These are phyloP conservation scores for Dryobotodes eremita DNA, from an alignment of 2,888 invertebrate genomes.

Conservation along the genomic window DNA sequence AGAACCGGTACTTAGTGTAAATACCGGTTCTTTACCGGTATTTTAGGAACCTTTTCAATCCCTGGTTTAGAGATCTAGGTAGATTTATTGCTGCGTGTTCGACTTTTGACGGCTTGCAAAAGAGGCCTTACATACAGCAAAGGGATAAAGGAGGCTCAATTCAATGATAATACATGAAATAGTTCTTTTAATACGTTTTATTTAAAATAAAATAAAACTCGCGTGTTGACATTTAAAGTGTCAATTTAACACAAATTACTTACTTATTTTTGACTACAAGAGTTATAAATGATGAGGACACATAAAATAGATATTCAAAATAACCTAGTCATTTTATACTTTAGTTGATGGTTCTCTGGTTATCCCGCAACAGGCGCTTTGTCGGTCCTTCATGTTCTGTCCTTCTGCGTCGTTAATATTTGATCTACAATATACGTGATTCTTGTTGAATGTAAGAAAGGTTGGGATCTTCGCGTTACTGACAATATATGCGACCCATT, in stretches of 20 bases:
- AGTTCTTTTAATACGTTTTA: no score
- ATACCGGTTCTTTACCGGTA: no score
- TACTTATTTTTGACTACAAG: not conserved
- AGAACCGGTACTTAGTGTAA: no score
- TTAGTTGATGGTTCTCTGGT: not conserved
- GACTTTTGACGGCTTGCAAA: not conserved
- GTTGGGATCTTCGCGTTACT: slow-evolving; percentile 14
- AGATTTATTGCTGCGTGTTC: not conserved
- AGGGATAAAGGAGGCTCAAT: not conserved
- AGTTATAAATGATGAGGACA: not conserved
- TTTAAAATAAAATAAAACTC: not conserved
- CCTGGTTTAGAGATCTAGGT: no score
- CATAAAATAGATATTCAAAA: not conserved
- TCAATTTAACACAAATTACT: not conserved
- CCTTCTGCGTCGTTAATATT: slow-evolving; percentile 54
- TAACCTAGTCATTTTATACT: not conserved
- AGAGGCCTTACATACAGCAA: not conserved
- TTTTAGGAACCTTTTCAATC: no score
- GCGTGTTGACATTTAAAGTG: no score
- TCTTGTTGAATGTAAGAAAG: slow-evolving; percentile 50
- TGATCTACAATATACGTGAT: slow-evolving; percentile 60
- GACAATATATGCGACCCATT: not conserved
- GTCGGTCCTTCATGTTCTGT: slow-evolving; percentile 23
- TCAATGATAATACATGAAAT: not conserved
- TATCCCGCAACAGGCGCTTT: slow-evolving; percentile 14